phyloP scores from a whole-genome alignment of 2,113 vertebrate species.

The Psettodes erumei region DNA sequence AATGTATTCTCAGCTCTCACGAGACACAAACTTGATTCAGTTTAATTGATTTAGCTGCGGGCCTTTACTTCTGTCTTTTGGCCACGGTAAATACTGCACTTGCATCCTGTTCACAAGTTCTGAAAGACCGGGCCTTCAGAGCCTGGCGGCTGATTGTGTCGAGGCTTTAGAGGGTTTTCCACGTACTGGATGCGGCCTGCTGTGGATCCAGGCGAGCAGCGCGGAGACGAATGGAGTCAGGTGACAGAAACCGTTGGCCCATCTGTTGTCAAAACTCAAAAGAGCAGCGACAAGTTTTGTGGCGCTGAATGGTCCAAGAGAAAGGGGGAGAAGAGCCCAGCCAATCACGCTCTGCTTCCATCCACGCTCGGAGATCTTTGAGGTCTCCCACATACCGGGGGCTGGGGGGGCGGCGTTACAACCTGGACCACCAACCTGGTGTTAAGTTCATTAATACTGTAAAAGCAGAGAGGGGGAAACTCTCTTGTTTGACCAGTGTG shows the following conservation, averaged over 20 bases:
- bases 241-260: slow-evolving; percentile 76
- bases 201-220: slow-evolving; percentile 35
- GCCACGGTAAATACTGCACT: background rate
- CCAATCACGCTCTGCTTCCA: background rate
- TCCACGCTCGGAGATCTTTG: background rate
- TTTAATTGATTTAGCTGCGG: background rate
- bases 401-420: slow-evolving; percentile 2
- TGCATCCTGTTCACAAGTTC: slow-evolving; percentile 6
- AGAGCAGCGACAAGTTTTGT: slow-evolving; percentile 60
- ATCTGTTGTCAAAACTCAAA: slow-evolving; percentile 79
- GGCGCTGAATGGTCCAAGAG: slow-evolving; percentile 27
- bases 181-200: slow-evolving; percentile 10
- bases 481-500: no score
- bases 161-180: slow-evolving; percentile 11
- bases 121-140: background rate
- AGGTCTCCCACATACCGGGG: slow-evolving; percentile 1
- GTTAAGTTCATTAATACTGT: slow-evolving; percentile 1
- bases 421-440: background rate
- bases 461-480: background rate
- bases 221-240: slow-evolving; percentile 59
- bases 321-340: slow-evolving; percentile 8
- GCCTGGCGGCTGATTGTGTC: slow-evolving; percentile 8
- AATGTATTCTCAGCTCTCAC: slow-evolving; percentile 10
- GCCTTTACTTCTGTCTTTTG: no score
- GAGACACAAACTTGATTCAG: slow-evolving; percentile 1